These are phyloP conservation scores for Leptinotarsa tumamoca DNA, from an alignment of 2,888 invertebrate species.

Conservation along the genomic window DNA sequence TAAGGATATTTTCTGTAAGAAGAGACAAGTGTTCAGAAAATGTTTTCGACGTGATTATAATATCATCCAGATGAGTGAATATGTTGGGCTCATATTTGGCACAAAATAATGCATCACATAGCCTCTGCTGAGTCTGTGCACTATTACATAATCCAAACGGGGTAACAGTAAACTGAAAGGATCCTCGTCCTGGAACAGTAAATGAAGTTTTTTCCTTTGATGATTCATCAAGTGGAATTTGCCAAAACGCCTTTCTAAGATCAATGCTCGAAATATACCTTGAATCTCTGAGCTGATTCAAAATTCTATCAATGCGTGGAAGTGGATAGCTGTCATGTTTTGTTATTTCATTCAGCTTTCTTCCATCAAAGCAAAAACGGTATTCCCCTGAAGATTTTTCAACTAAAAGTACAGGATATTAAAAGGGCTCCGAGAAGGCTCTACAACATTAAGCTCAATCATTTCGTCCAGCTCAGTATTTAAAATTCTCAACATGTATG, in stretches of 20 bases:
- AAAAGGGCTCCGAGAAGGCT: neutral
- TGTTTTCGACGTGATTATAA: too few species aligned
- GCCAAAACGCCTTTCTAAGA: neutral
- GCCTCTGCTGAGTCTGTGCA: neutral
- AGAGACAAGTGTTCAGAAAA: too few species aligned
- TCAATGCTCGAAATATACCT: neutral
- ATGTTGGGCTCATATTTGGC: too few species aligned
- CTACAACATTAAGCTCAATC: neutral
- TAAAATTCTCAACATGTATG: neutral
- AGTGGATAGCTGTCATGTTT: neutral
- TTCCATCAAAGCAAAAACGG: neutral
- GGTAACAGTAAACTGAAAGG: neutral
- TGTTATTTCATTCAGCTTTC: neutral
- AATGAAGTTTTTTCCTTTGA: neutral
- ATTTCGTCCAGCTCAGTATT: neutral
- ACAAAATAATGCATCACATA: neutral
- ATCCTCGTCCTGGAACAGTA: neutral
- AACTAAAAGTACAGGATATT: neutral
- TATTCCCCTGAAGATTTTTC: conserved; percentile 4
- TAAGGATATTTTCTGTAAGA: too few species aligned
- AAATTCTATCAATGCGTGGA: neutral
- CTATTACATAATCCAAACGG: neutral
- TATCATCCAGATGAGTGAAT: too few species aligned
- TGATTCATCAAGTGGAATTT: neutral
- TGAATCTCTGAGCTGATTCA: neutral